Percentiles rank a stretch among this genome's conserved stretches.
Evolutionary conservation across 2,797 vertebrate species (phyloP).

Genomic region (Chloroceryle amazona): DNA sequence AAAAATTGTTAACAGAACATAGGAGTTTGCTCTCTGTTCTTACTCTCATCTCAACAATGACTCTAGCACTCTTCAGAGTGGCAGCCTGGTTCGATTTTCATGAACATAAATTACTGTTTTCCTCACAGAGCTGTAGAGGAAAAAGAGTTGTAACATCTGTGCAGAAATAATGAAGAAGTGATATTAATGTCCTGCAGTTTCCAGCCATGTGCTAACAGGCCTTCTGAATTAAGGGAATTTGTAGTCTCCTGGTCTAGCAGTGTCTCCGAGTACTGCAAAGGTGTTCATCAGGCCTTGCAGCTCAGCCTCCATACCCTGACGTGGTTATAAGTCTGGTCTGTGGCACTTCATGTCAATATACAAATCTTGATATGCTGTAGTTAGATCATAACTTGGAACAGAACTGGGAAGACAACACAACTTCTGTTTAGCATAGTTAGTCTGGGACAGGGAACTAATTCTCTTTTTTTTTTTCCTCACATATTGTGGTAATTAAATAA

Average conservation of each 20-base stretch:
- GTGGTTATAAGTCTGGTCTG: not conserved
- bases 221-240: not conserved
- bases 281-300: not conserved
- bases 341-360: not conserved
- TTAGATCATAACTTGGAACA: not conserved
- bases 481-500: not conserved
- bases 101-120: slow-evolving; percentile 8
- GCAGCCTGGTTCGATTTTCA: slow-evolving; percentile 13
- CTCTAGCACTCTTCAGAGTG: not conserved
- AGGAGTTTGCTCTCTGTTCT: not conserved
- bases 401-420: not conserved
- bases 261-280: not conserved
- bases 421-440: not conserved
- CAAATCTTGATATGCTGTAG: not conserved
- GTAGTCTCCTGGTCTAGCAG: not conserved
- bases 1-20: not conserved
- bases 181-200: not conserved
- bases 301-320: not conserved
- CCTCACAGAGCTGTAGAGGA: not conserved
- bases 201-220: not conserved
- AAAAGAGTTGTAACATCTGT: not conserved
- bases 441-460: not conserved
- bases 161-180: not conserved
- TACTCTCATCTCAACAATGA: not conserved
- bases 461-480: not conserved